phyloP scores from a whole-genome alignment of 37 sponge, comb jelly and placozoan genomes.

The Cladorhizidae sp. region DNA sequence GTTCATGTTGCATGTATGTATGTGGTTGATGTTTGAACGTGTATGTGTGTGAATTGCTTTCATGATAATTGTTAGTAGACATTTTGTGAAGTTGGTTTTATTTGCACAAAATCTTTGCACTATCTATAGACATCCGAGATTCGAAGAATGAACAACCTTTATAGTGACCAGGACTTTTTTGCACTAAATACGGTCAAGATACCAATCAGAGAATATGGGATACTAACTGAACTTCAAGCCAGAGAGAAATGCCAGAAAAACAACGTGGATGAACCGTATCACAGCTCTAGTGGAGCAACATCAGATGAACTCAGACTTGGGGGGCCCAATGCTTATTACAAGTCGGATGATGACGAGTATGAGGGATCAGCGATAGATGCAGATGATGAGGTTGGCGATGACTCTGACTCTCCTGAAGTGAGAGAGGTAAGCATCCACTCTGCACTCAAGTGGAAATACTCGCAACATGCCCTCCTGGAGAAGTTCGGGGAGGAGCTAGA shows the following conservation, averaged over 20 bases:
- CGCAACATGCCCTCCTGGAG: conserved; percentile 39
- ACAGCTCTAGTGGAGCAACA: conserved; percentile 20
- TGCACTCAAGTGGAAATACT: conserved; percentile 74
- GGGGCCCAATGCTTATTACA: conserved; percentile 51
- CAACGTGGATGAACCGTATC: conserved; percentile 10
- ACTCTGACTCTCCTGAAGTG: conserved; percentile 44
- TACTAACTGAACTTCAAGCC: conserved; percentile 56
- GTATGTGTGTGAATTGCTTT: not conserved
- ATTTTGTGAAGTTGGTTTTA: not conserved
- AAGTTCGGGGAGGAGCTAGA: conserved; percentile 70
- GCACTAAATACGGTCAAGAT: conserved; percentile 79
- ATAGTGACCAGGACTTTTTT: conserved; percentile 75
- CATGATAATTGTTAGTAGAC: not conserved
- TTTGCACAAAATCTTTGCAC: not conserved
- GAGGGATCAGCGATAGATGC: conserved; percentile 34
- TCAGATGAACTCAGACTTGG: conserved; percentile 57
- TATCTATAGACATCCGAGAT: conserved; percentile 68
- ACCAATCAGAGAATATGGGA: conserved; percentile 63
- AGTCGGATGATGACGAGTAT: conserved; percentile 24
- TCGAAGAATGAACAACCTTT: conserved; percentile 73
- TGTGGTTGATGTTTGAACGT: not conserved
- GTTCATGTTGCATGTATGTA: not conserved
- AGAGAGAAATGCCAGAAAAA: conserved; percentile 61
- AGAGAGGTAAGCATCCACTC: conserved; percentile 62
- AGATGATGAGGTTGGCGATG: conserved; percentile 50